Base-by-base conservation (phyloP, 2,797 vertebrate species). In the Enteromius paludinosus region DNA sequence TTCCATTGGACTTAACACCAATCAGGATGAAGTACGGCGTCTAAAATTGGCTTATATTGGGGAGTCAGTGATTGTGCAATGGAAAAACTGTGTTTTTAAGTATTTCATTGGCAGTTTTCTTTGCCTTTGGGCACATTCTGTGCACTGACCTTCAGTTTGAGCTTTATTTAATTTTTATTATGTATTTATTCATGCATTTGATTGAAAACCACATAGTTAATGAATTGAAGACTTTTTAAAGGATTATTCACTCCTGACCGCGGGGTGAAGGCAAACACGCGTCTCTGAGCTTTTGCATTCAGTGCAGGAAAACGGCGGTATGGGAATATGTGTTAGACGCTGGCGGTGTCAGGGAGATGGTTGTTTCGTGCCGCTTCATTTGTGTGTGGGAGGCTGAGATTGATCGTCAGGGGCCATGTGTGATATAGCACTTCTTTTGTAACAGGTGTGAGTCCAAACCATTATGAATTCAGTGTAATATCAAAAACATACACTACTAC, bases 121-220 rank as follows among this genome's bases (percentile, higher is more conserved):
- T 52, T 25, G 72, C 35, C n/a, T 61, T 30, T 47, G 2, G 65
- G 4, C 18, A 28, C 23, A 59, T 23, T 25, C 43, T 66, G 28
- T 80, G 18, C 15, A 33, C 38, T 62, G 54, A 71, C 68, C 68
- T 80, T 80, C 78, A 8, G 18, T 33, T 35, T 35, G 54, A 71
- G 78, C 68, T 62, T 1, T 70, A 30, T 79, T 56, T 56, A 45
- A 49, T n/a, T 59, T 28, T 20, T 52, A 43, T 41, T 69, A 54
- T 79, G 15, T 78, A 54, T 52, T 38, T 30, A 9, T 28, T 47
- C 6, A 17, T 33, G 78, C 49, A 9, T 69, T 70, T 17, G 3
- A 70, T 59, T 59, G 6, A 59, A 70, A 43, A 45, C 23, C 11
- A 35, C 7, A 14, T 61, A 33, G 43, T 43, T 71, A 6, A 61